Base-by-base conservation (phyloP, 1,140 invertebrate species). In the Psilanteris sp. region DNA sequence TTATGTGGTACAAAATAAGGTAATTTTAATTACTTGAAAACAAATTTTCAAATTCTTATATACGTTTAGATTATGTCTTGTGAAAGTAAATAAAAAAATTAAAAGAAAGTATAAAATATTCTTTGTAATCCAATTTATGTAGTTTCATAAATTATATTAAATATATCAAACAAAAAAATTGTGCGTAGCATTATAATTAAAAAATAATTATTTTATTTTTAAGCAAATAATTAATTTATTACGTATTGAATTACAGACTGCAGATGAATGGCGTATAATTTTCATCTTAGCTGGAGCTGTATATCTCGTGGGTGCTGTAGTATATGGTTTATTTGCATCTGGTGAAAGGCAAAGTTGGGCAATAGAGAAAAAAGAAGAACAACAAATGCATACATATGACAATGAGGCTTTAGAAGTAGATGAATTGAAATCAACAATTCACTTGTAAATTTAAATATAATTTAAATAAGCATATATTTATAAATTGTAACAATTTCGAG, bases 271-370 rank as follows among this genome's bases (percentile, higher is more conserved):
- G 96, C 91, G 92, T 31, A 90, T 92, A 11, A 93, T 97, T 5
- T 97, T 97, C 85, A 95, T 93, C 83, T 94, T 96, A 79, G 91
- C 94, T 2, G 92, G 93, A 70, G 90, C 87, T 31, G 91, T 97
- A 77, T 96, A 96, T 85, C 83, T 95, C 2, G 61, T 93, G 8
- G 96, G 95, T 10, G 93, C 94, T 39, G 79, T 95, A 22, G 87
- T 96, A 39, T 97, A 96, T 80, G 93, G 92, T 54, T 71, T 92
- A n/a, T 93, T 94, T 79, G 94, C 93, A 7, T 94, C 94, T 0
- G 95, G 93, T 5, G 94, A 96, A 67, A 84, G 91, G 41, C 95
- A 96, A 84, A 87, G 90, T 9, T 96, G 96, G 96, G 93, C 93
- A 5, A 84, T 88, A 0, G 88, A 91, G 11, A 11, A 43, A 52